phyloP scores from a whole-genome alignment of 1,140 invertebrate genomes.

The Dinoponera quadriceps region DNA sequence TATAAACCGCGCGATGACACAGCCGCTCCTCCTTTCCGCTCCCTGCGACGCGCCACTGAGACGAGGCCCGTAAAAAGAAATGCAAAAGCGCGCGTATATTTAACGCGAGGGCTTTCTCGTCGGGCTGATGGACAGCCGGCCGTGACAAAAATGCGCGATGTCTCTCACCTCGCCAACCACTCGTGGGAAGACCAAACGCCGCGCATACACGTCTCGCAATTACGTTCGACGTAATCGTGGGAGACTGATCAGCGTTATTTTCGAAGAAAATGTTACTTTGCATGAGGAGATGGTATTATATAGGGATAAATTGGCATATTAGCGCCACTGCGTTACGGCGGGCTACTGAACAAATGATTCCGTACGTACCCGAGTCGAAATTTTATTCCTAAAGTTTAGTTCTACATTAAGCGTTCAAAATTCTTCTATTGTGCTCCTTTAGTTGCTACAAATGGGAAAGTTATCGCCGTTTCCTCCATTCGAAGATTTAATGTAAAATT shows the following conservation, averaged over 20 bases:
- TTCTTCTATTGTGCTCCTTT: too few relatives aligned
- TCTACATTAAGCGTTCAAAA: too few relatives aligned
- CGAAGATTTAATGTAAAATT: too few relatives aligned
- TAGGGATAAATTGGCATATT: too few relatives aligned
- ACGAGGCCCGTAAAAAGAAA: constrained; percentile 53
- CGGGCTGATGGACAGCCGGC: not conserved
- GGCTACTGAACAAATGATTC: too few relatives aligned
- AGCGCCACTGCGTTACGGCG: too few relatives aligned
- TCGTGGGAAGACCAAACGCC: not conserved
- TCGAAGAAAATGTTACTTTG: not conserved
- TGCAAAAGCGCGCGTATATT: constrained; percentile 40
- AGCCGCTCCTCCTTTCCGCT: not conserved
- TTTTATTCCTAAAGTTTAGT: too few relatives aligned
- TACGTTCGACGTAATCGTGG: not conserved
- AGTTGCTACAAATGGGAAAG: too few relatives aligned
- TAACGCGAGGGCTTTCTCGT: constrained; percentile 23
- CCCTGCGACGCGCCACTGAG: too few relatives aligned
- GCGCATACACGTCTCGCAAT: not conserved
- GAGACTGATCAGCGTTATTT: not conserved
- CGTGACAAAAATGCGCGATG: constrained; percentile 34
- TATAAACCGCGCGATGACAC: constrained; percentile 36
- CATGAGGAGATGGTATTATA: too few relatives aligned
- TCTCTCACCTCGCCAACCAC: not conserved
- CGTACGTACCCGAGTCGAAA: too few relatives aligned
- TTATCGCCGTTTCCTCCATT: too few relatives aligned